Base-by-base conservation (phyloP, 1,140 invertebrate genomes). In the Leptopilina clavipes region DNA sequence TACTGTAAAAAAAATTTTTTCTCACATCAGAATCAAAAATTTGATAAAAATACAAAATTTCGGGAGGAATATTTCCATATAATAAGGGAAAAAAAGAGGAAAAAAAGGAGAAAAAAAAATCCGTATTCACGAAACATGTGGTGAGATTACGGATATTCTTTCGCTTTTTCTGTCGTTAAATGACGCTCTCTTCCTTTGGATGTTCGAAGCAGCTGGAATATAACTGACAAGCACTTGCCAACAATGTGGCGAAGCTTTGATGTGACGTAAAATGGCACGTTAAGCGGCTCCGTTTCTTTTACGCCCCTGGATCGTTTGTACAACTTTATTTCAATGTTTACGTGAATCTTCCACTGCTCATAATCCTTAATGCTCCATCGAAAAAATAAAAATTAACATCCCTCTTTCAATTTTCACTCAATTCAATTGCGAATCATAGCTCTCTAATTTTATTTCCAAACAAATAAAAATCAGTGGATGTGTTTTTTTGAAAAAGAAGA, bases 241-340 rank as follows among this genome's bases (percentile, higher is more conserved):
- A 89, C 87, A 89, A 89, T 86, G 88, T 88, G 85, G 81, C 86
- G 82, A 84, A 79, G 82, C 87, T 89, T 88, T 88, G 86, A 89
- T 88, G 88, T 86, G 86, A 86, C 85, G 82, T 84, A 84, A 82
- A 86, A 84, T 84, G 80, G 75, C 78, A 81, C 86, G 83, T 88
- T 88, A 88, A 87, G 79, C 76, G 73, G 82, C 52, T 71, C 37
- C 72, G 76, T 70, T 84, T 72, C 74, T 73, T n/a, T 37, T 74
- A 76, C 56, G 72, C 48, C 37, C 9, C 45, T 73, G 40, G 71
- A 74, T 76, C 56, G 73, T 72, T 31, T 71, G 56, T 78, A 81
- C 80, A 77, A 59, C 81, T 85, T 81, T 84, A 82, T 83, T 74
- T 78, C 72, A 43, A 48, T 14, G 43, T 54, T 52, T 54, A 56